Evolutionary conservation across 2,888 invertebrate genomes (phyloP).

Genomic region (Callyntrura guangdongensis): DNA sequence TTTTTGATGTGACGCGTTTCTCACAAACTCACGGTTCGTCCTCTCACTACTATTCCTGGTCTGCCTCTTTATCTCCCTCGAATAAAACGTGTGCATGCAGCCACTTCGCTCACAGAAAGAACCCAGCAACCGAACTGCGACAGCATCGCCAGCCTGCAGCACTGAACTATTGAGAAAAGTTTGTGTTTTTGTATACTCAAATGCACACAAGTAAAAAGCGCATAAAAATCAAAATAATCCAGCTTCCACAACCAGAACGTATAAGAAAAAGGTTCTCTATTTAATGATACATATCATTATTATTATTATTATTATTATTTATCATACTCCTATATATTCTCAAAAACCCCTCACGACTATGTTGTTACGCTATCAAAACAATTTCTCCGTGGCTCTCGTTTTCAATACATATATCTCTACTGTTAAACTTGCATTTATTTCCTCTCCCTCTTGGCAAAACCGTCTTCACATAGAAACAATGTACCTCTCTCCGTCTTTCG

Average conservation of each 20-base stretch:
- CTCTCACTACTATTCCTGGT: background rate
- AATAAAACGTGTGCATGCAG: constrained; percentile 57
- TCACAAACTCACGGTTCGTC: background rate
- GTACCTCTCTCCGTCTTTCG: background rate
- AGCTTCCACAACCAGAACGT: constrained; percentile 5
- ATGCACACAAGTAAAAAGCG: background rate
- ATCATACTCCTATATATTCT: constrained; percentile 9
- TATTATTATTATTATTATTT: background rate
- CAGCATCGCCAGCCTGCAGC: background rate
- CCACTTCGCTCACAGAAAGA: constrained; percentile 31
- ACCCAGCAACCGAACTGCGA: constrained; percentile 42
- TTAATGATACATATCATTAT: background rate
- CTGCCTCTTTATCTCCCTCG: background rate
- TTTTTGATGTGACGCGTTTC: background rate
- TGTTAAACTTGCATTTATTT: background rate
- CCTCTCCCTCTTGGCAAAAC: no score
- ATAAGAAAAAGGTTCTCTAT: background rate
- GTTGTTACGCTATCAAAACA: constrained; percentile 33
- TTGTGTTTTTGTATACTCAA: background rate
- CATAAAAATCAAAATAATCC: constrained; percentile 40
- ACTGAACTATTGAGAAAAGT: background rate
- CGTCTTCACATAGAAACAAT: no score
- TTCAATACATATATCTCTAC: constrained; percentile 12
- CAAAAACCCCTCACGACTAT: constrained; percentile 5
- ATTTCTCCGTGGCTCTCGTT: background rate